Percentiles rank a stretch among this genome's conserved stretches.
These are phyloP conservation scores for Unio pictorum DNA, from an alignment of 2,888 invertebrate species.

Conservation along the genomic window DNA sequence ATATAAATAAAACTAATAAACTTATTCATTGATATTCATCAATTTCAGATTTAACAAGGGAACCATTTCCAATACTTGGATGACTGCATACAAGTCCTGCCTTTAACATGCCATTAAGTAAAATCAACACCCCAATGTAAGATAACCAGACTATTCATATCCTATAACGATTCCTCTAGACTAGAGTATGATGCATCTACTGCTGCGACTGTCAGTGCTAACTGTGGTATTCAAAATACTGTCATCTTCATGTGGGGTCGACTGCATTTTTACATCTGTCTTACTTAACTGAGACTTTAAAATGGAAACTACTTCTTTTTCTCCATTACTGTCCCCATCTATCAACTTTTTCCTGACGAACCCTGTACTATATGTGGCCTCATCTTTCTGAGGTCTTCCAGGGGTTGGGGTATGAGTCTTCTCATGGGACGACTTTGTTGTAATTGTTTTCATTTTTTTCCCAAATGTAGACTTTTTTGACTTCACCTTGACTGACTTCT, in stretches of 20 bases:
- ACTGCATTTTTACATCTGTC: too few species aligned
- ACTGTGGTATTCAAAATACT: constrained; percentile 27
- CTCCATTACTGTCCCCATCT: background rate
- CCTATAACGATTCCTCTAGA: too few species aligned
- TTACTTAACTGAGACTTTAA: too few species aligned
- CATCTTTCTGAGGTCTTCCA: background rate
- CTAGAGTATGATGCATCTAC: constrained; percentile 22
- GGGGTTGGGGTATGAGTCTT: background rate
- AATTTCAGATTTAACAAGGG: too few species aligned
- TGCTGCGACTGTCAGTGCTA: constrained; percentile 29
- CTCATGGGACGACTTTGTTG: too few species aligned
- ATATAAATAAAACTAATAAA: too few species aligned
- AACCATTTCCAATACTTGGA: too few species aligned
- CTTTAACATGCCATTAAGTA: too few species aligned
- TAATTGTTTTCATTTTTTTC: background rate
- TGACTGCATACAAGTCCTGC: too few species aligned
- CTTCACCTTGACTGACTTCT: constrained; percentile 5
- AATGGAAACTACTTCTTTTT: background rate
- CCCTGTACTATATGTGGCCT: background rate
- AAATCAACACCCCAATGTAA: too few species aligned
- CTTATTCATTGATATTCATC: too few species aligned
- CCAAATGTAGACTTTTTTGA: background rate
- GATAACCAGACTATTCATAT: too few species aligned
- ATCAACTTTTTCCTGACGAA: background rate
- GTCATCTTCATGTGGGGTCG: background rate